These are phyloP conservation scores for Gambusia affinis DNA, from an alignment of 2,113 vertebrate genomes.

Conservation along the genomic window DNA sequence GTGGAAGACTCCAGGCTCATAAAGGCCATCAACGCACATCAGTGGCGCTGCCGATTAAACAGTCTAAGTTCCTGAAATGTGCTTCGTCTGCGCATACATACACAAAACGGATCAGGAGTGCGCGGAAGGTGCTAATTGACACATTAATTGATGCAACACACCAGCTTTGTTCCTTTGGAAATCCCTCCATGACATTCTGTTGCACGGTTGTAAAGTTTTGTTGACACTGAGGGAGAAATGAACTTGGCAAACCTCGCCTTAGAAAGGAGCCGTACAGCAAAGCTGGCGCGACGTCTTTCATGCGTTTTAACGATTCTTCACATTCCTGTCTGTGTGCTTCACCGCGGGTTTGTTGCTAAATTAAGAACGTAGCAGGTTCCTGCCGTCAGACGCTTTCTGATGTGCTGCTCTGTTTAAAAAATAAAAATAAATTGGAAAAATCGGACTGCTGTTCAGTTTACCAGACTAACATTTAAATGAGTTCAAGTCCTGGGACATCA, in stretches of 20 bases:
- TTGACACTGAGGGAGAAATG: neutral
- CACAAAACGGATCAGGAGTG: too few relatives aligned
- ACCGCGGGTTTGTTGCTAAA: neutral
- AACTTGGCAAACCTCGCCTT: neutral
- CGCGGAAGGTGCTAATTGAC: too few relatives aligned
- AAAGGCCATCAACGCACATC: too few relatives aligned
- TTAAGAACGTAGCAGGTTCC: neutral
- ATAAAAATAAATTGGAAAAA: neutral
- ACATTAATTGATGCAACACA: neutral
- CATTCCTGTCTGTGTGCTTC: neutral
- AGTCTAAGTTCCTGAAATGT: too few relatives aligned
- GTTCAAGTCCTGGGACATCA: constrained; percentile 38
- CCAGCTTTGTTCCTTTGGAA: neutral
- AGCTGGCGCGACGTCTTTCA: neutral
- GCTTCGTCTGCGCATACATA: too few relatives aligned
- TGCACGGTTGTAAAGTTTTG: too few relatives aligned
- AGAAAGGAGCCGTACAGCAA: neutral
- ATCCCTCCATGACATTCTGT: too few relatives aligned
- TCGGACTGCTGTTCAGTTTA: neutral
- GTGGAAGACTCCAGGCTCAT: neutral
- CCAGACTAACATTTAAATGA: constrained; percentile 36
- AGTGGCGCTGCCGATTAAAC: too few relatives aligned
- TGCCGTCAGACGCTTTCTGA: neutral
- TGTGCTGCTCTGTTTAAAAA: neutral
- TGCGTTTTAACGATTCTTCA: neutral